A percentile compares a stretch with the other conserved stretches of the same genome.
These are phyloP conservation scores for Xiphias gladius DNA, from an alignment of 2,113 vertebrate genomes.

Conservation along the genomic window DNA sequence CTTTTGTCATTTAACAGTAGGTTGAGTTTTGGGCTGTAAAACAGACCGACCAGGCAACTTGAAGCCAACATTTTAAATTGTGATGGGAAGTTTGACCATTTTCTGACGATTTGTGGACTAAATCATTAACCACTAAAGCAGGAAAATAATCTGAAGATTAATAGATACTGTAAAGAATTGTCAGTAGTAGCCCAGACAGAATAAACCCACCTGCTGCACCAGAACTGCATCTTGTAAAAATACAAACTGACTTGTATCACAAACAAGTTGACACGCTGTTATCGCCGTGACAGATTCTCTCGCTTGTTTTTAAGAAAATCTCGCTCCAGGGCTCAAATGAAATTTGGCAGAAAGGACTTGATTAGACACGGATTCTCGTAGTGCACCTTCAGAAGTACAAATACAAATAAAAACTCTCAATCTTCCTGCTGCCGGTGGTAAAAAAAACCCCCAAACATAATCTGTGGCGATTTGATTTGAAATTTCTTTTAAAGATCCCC, in stretches of 20 bases:
- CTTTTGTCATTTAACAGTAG: background rate
- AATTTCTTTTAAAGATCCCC: constrained; percentile 11
- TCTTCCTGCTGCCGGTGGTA: background rate
- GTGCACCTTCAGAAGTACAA: background rate
- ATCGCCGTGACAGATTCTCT: background rate
- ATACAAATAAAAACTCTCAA: background rate
- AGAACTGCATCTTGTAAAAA: background rate
- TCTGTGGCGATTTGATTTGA: background rate
- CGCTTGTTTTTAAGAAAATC: no score
- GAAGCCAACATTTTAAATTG: no score
- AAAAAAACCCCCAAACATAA: no score
- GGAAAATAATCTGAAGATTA: background rate
- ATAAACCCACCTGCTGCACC: background rate
- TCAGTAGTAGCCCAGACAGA: background rate
- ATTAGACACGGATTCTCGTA: background rate
- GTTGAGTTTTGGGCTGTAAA: no score
- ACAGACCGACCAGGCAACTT: no score
- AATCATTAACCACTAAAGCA: background rate
- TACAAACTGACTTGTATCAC: background rate
- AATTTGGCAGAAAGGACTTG: no score
- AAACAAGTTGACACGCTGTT: background rate
- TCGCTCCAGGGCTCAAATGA: no score
- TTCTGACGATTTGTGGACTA: no score
- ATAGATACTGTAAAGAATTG: background rate
- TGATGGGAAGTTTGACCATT: no score